phyloP scores from a whole-genome alignment of 2,888 invertebrate genomes.

The Lutraria lutraria region DNA sequence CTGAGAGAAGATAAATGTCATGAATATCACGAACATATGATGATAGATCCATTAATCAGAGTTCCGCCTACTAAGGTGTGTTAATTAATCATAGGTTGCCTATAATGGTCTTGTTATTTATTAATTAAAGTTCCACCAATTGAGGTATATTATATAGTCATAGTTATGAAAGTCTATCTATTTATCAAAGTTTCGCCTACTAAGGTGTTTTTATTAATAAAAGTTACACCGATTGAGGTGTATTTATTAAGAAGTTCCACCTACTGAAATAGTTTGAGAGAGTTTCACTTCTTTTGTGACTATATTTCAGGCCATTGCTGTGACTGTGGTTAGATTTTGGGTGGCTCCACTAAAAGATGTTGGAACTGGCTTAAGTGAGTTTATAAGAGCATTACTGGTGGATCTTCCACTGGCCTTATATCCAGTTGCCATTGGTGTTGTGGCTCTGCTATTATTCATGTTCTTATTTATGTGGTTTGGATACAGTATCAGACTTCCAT shows the following conservation, averaged over 20 bases:
- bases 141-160: too few relatives aligned
- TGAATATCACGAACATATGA: slow-evolving; percentile 76
- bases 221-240: too few relatives aligned
- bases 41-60: slow-evolving; percentile 79
- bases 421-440: slow-evolving; percentile 72
- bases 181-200: too few relatives aligned
- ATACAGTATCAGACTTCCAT: slow-evolving; percentile 74
- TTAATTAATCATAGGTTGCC: too few relatives aligned
- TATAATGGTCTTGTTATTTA: too few relatives aligned
- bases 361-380: slow-evolving; percentile 73
- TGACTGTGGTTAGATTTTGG: slow-evolving; percentile 78
- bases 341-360: slow-evolving; percentile 79
- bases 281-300: too few relatives aligned
- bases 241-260: too few relatives aligned
- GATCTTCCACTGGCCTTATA: slow-evolving; percentile 76
- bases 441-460: slow-evolving; percentile 70
- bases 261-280: too few relatives aligned
- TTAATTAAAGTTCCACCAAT: too few relatives aligned
- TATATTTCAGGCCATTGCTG: slow-evolving; percentile 76
- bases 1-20: slow-evolving; percentile 76
- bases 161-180: too few relatives aligned
- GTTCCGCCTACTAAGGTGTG: slow-evolving; percentile 80
- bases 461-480: slow-evolving; percentile 76
- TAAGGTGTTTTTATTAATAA: too few relatives aligned
- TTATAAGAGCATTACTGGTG: slow-evolving; percentile 72